Percentiles rank a stretch among this genome's conserved stretches.
Conservation (phyloP, 2,113 vertebrate genomes). For the Pampusana beccarii region DNA sequence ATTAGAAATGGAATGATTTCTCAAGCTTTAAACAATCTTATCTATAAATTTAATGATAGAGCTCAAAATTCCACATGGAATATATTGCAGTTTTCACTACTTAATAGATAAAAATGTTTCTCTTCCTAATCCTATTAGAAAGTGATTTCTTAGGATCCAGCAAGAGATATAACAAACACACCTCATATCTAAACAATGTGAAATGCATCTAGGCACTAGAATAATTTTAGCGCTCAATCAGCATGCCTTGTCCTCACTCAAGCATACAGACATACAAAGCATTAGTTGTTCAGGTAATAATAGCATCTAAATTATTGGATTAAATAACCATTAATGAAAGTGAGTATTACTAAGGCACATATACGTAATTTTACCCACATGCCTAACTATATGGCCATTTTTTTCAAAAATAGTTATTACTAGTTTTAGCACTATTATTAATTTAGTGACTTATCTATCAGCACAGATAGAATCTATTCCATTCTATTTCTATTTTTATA, state of each 20-base stretch:
- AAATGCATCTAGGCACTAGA: neutral
- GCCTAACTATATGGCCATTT: neutral
- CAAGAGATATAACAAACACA: neutral
- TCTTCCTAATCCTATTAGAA: neutral
- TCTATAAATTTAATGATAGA: neutral
- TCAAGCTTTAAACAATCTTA: neutral
- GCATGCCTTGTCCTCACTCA: neutral
- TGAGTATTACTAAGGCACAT: neutral
- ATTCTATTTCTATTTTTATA: conserved; percentile 28
- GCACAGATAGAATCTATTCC: neutral
- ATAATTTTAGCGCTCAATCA: neutral
- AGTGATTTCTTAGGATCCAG: neutral
- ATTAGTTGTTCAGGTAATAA: neutral
- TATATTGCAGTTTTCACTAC: neutral
- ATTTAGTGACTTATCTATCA: neutral
- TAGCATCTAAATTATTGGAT: neutral
- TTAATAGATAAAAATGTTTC: neutral
- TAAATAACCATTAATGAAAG: neutral
- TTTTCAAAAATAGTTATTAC: neutral
- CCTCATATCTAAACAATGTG: neutral
- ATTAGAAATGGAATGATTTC: neutral
- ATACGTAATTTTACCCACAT: neutral
- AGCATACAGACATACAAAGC: neutral
- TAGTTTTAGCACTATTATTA: conserved; percentile 1
- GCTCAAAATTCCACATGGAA: neutral